Base-by-base conservation (phyloP, 2,888 invertebrate genomes). In the Polymixis lichenea region DNA sequence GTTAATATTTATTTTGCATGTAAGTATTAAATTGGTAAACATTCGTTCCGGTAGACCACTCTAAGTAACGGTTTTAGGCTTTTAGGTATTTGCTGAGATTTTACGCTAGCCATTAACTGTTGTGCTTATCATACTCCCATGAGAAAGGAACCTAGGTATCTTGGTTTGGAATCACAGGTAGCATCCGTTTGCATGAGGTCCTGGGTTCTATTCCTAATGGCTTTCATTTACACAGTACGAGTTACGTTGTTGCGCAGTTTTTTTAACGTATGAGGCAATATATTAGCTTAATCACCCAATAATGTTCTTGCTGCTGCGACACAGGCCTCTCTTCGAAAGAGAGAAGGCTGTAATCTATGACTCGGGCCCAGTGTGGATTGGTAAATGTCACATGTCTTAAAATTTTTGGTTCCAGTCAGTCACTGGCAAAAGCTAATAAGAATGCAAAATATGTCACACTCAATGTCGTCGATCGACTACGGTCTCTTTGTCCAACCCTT, bases 1-100 rank as follows among this genome's bases (percentile, higher is more conserved):
- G 86, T 85, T 87, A 91, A 91, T 92, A 92, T 93, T 93, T 91
- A 87, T 68, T 49, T 65, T 22, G 58, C 72, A n/a, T 28, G 17
- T 43, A n/a, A 11, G 32, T 67, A n/a, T n/a, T 49, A 28, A n/a
- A 28, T 56, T 46, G 25, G 25, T n/a, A 60, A 65, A 55, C 11
- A 19, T n/a, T 19, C 2, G 60, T n/a, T 28, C 15, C 7, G 11
- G 22, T 65, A 25, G 32, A 25, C 9, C 5, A 28, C 13, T 11
- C 9, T 17, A 46, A 22, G 7, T 68, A 53, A 46, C 56, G 28
- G 43, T 56, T 28, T n/a, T 38, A 22, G 22, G 6, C 9, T 32
- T 38, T 53, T 22, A 43, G 2, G 17, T 46, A 15, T 38, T 67
- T 77, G 55, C 6, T 61, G 19, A 17, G 28, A 28, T n/a, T 25